Conservation (phyloP, 1,140 invertebrate genomes). For the Drosophila ercepeae region DNA sequence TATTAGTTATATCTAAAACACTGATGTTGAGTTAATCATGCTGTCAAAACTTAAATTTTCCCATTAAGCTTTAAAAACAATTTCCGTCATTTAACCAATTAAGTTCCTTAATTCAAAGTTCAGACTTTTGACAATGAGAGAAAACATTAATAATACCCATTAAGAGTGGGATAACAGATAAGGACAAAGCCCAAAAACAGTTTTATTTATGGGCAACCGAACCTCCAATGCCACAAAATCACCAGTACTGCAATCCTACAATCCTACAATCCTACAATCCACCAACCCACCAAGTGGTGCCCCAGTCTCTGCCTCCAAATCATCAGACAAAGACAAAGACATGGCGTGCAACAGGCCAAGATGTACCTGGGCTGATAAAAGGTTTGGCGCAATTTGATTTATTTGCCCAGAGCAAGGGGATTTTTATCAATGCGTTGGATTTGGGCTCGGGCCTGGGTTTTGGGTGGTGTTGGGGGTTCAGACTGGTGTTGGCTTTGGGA, state of each 20-base stretch:
- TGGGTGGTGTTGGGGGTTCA: conserved; percentile 2
- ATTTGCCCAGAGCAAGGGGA: conserved; percentile 18
- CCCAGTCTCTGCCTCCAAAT: conserved; percentile 10
- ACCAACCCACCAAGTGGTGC: conserved; percentile 5
- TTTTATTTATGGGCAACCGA: conserved; percentile 27
- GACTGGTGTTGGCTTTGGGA: not conserved
- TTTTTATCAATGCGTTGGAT: conserved; percentile 31
- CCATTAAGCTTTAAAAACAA: conserved; percentile 16
- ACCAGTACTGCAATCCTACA: not conserved
- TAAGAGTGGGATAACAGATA: conserved; percentile 22
- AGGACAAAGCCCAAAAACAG: conserved; percentile 17
- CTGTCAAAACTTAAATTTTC: not conserved
- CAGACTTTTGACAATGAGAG: not conserved
- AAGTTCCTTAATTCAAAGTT: not conserved
- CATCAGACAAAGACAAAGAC: conserved; percentile 20
- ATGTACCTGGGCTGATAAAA: conserved; percentile 34
- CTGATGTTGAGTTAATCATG: not conserved
- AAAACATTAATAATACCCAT: conserved; percentile 35
- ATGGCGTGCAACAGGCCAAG: conserved; percentile 16
- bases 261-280: not conserved
- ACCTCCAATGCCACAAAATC: conserved; percentile 1
- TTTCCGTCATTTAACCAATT: conserved; percentile 23
- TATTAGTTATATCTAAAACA: not conserved
- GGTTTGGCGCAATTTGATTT: conserved; percentile 47
- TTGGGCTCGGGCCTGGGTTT: not conserved